Evolutionary conservation across 2,888 invertebrate species (phyloP).

Genomic region (Kuschelorhynchus macadamiae): DNA sequence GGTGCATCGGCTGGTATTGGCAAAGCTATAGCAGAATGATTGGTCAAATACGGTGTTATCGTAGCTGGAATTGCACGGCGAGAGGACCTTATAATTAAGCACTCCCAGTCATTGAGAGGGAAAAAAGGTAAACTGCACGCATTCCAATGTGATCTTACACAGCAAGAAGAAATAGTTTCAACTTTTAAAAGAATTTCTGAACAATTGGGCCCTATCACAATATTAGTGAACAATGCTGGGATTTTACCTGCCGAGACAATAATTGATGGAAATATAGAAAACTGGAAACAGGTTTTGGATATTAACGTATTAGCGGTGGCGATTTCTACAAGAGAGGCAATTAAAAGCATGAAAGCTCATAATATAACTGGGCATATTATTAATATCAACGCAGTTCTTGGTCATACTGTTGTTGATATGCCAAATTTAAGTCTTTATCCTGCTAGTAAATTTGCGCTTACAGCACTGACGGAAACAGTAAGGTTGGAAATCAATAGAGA

Average conservation of each 20-base stretch:
- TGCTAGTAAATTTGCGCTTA: constrained; percentile 46
- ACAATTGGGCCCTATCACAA: constrained; percentile 57
- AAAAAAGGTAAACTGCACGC: constrained; percentile 53
- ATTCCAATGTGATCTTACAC: constrained; percentile 53
- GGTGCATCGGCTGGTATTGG: constrained; percentile 57
- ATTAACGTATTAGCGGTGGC: constrained; percentile 46
- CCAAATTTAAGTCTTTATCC: constrained; percentile 39
- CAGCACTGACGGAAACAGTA: constrained; percentile 49
- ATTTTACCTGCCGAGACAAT: constrained; percentile 34
- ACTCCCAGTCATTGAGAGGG: constrained; percentile 44
- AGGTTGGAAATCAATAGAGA: constrained; percentile 42
- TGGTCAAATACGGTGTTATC: constrained; percentile 54
- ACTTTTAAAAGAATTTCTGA: constrained; percentile 56
- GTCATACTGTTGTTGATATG: constrained; percentile 53
- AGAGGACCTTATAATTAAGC: constrained; percentile 53
- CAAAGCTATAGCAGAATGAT: constrained; percentile 50
- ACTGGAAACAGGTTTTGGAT: constrained; percentile 51
- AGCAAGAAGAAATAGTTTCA: constrained; percentile 56
- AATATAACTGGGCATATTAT: constrained; percentile 58
- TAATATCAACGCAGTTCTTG: constrained; percentile 57
- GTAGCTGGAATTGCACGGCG: constrained; percentile 58
- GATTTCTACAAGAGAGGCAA: constrained; percentile 54
- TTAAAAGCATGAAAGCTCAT: constrained; percentile 54
- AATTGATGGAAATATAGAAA: constrained; percentile 48
- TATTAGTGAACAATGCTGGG: constrained; percentile 54